Base-by-base conservation (phyloP, 2,113 vertebrate species). In the Laterallus jamaicensis region DNA sequence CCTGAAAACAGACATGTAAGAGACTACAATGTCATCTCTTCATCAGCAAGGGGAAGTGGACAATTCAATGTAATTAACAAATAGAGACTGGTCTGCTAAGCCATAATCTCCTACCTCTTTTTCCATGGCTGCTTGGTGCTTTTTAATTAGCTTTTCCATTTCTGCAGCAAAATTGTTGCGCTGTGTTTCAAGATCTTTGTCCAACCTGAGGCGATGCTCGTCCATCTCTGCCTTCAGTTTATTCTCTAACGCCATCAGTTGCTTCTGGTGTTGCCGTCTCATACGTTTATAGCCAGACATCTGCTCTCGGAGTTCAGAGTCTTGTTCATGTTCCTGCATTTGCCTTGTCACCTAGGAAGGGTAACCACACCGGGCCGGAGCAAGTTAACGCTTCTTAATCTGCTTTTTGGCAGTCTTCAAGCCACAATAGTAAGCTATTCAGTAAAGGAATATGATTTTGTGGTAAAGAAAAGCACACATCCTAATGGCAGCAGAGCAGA, bases 271-370 rank as follows among this genome's bases (percentile, higher is more conserved):
- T 96, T 99, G 99, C 92, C 99, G 97, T 74, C 99, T 98, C 99
- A 99, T 99, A 92, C 99, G 98, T 95, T 99, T 99, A 94, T 99
- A 99, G 87, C 99, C 99, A 88, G 99, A 98, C 98, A 99, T 99
- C 96, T 99, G 99, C 95, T 99, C 99, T 78, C 99, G 98, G 87
- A 99, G 98, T 94, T 99, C 99, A 3, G 99, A 99, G 96, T 99
- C 99, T 93, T 99, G 99, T 89, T 99, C 99, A 17, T 99, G 99
- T 91, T 99, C 99, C 97, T 99, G 99, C 96, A 99, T 99, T 97
- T 99, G 99, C 92, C 99, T 99, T 44, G 99, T 99, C 96, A 99
- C 99, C 99, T 99, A 97, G 73, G 91, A 66, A 75, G 96, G 44
- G 89, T 37, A 93, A 88, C 88, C 96, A 89, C 83, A 89, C 5